Conservation (phyloP, 2,797 vertebrate species). For the Leptodactylus fallax region DNA sequence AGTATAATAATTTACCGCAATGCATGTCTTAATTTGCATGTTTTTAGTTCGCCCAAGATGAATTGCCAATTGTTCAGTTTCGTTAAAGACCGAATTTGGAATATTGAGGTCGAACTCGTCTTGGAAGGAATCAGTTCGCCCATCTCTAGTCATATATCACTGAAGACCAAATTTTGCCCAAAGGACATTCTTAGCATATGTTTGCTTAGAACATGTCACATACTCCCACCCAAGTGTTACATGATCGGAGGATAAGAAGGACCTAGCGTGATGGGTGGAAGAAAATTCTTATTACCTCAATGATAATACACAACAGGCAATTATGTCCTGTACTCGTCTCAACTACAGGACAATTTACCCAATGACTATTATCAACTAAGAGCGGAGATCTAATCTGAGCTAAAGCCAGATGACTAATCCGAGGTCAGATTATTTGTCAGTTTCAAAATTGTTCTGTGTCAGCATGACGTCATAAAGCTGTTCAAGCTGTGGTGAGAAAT, state of each 20-base stretch:
- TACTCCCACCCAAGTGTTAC: neutral
- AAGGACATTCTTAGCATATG: too few species aligned
- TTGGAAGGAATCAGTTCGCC: too few species aligned
- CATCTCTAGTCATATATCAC: too few species aligned
- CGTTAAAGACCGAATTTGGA: too few species aligned
- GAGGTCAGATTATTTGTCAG: neutral
- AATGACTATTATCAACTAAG: conserved; percentile 7
- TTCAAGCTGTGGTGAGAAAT: neutral
- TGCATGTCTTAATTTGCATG: too few species aligned
- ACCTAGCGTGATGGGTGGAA: neutral
- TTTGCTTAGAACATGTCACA: neutral
- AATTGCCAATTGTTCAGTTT: too few species aligned
- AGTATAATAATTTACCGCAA: too few species aligned
- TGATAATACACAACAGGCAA: neutral
- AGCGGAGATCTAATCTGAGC: neutral
- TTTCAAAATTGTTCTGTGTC: neutral
- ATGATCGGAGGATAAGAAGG: neutral
- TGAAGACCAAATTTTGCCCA: too few species aligned
- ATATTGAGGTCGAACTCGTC: too few species aligned
- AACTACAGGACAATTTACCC: neutral
- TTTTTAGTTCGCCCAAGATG: too few species aligned
- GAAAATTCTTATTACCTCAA: neutral
- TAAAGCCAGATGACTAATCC: neutral
- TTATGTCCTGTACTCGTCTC: neutral
- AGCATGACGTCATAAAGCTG: neutral